Evolutionary conservation across 2,888 invertebrate species (phyloP).

Genomic region (Erebia ligea): DNA sequence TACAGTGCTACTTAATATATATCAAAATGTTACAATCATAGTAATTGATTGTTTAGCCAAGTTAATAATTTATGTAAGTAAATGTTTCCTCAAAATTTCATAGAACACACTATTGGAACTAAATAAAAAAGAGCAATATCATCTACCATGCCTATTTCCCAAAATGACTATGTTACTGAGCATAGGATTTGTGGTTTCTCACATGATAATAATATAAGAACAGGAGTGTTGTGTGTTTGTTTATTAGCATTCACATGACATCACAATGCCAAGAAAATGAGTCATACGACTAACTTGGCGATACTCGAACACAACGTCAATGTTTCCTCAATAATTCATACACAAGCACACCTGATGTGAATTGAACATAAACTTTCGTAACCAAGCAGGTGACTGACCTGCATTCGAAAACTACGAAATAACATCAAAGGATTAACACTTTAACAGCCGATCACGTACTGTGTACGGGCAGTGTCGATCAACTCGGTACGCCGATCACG

Average conservation of each 20-base stretch:
- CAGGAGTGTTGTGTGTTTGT: conserved; percentile 50
- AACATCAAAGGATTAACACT: conserved; percentile 37
- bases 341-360: conserved; percentile 14
- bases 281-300: conserved; percentile 55
- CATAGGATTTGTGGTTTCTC: background rate
- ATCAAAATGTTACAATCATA: no score
- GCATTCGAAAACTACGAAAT: conserved; percentile 31
- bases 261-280: conserved; percentile 72
- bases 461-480: no score
- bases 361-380: conserved; percentile 30
- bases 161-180: background rate
- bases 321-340: conserved; percentile 35
- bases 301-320: conserved; percentile 45
- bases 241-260: conserved; percentile 71
- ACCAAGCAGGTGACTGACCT: conserved; percentile 30
- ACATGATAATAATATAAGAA: background rate
- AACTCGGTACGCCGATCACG: no score
- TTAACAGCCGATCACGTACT: no score
- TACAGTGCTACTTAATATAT: no score
- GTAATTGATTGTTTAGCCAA: background rate
- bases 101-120: background rate
- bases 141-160: background rate
- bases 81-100: background rate
- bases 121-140: background rate
- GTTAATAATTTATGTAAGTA: no score